A percentile compares a stretch with the other conserved stretches of the same genome.
These are phyloP conservation scores for Lacerta viridis DNA, from an alignment of 2,797 vertebrate genomes.

Conservation along the genomic window DNA sequence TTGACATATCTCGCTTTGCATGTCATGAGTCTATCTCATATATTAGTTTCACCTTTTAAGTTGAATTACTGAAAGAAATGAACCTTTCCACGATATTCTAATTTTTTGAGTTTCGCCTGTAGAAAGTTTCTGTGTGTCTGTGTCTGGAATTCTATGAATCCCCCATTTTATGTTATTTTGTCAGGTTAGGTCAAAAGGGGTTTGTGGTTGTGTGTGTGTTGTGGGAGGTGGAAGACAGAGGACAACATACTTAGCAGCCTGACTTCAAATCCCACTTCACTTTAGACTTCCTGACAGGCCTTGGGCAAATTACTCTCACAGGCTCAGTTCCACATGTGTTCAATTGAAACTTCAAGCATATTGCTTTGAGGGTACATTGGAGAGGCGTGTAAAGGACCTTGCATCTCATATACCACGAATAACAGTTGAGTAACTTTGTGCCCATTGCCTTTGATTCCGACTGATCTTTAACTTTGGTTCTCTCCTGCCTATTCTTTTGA, in stretches of 20 bases:
- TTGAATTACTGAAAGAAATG: no score
- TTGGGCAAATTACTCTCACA: background rate
- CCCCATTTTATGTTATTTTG: conserved; percentile 11
- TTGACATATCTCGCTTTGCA: no score
- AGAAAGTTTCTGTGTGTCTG: background rate
- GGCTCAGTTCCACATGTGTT: background rate
- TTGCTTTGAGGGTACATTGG: background rate
- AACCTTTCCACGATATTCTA: no score
- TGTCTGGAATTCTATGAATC: conserved; percentile 33
- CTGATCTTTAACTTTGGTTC: conserved; percentile 36
- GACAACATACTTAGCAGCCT: background rate
- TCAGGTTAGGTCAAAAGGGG: no score
- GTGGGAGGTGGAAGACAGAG: background rate
- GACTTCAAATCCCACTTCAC: background rate
- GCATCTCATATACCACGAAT: background rate
- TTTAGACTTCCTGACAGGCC: background rate
- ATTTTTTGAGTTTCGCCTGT: background rate
- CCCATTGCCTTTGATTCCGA: conserved; percentile 15
- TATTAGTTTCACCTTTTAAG: no score
- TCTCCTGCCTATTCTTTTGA: conserved; percentile 27
- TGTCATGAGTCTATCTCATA: no score
- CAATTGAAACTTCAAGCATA: background rate
- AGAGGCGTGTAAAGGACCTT: background rate
- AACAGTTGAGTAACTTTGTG: background rate
- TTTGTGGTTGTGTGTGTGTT: no score